Conservation (phyloP, 1,140 invertebrate genomes). For the Zelostemma sp. region DNA sequence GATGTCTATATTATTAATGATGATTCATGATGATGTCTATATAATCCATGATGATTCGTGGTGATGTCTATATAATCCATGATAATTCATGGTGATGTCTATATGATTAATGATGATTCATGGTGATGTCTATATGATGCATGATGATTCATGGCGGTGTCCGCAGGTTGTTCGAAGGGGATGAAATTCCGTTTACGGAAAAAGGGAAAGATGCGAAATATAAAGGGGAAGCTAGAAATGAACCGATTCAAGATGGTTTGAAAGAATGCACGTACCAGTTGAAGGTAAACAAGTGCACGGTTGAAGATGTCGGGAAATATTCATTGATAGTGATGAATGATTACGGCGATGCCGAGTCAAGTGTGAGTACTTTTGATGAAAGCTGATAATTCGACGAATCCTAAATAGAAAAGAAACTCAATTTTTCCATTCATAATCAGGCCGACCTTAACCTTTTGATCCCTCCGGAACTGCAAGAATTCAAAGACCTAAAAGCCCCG, state of each 20-base stretch:
- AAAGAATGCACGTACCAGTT: conserved; percentile 82
- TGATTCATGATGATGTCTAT: no score
- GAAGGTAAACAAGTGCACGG: conserved; percentile 76
- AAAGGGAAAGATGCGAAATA: conserved; percentile 68
- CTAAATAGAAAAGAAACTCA: no score
- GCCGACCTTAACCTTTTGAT: conserved; percentile 81
- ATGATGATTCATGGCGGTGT: no score
- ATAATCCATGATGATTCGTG: no score
- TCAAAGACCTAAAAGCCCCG: conserved; percentile 79
- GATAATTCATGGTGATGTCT: no score
- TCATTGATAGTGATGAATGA: conserved; percentile 83
- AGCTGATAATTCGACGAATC: no score
- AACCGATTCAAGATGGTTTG: conserved; percentile 79
- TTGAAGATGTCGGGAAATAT: conserved; percentile 85
- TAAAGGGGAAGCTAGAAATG: conserved; percentile 71
- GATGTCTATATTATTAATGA: no score
- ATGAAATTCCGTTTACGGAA: conserved; percentile 65
- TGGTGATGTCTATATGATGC: no score
- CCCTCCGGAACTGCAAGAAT: conserved; percentile 80
- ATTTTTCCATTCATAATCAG: conserved; percentile 49
- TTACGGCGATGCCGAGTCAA: conserved; percentile 78
- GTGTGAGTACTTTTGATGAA: conserved; percentile 63
- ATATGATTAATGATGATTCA: no score
- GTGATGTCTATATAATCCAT: no score
- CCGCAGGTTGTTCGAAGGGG: conserved; percentile 69